These are phyloP conservation scores for Stratiomys singularior DNA, from an alignment of 2,888 invertebrate genomes.

Conservation along the genomic window DNA sequence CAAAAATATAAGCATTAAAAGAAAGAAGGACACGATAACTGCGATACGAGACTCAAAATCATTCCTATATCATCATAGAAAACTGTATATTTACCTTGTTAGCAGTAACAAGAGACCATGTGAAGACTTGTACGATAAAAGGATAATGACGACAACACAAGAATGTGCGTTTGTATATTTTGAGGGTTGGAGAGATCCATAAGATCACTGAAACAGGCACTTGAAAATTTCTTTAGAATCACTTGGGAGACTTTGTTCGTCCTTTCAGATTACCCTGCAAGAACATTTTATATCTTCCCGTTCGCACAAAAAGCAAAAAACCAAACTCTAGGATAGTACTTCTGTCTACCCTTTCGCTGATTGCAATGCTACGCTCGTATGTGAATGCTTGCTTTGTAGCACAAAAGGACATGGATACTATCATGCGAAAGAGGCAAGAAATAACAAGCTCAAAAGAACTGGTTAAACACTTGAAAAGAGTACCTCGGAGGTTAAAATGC, in stretches of 20 bases:
- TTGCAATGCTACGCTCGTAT: neutral
- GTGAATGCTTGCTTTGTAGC: neutral
- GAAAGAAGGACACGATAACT: neutral
- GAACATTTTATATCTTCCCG: neutral
- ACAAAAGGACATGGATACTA: neutral
- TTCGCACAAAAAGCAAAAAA: neutral
- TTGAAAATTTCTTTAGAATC: constrained; percentile 17
- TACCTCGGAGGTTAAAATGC: constrained; percentile 50
- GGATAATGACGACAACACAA: constrained; percentile 26
- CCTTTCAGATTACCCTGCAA: neutral
- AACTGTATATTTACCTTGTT: constrained; percentile 50
- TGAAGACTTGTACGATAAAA: constrained; percentile 22
- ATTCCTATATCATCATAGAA: constrained; percentile 39
- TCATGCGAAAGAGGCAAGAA: constrained; percentile 13
- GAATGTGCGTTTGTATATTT: neutral
- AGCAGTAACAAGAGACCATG: constrained; percentile 43
- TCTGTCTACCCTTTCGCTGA: neutral
- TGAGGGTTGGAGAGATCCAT: neutral
- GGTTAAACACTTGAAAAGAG: constrained; percentile 51
- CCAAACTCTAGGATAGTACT: neutral
- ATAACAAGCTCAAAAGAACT: constrained; percentile 48
- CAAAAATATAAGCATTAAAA: neutral
- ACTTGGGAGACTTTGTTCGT: neutral
- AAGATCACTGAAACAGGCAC: constrained; percentile 9
- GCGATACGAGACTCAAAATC: constrained; percentile 48